Evolutionary conservation across 2,888 invertebrate genomes (phyloP), one percentile per base, ranked within the genome.

Genomic region (Cordylochernes scorpioides): DNA sequence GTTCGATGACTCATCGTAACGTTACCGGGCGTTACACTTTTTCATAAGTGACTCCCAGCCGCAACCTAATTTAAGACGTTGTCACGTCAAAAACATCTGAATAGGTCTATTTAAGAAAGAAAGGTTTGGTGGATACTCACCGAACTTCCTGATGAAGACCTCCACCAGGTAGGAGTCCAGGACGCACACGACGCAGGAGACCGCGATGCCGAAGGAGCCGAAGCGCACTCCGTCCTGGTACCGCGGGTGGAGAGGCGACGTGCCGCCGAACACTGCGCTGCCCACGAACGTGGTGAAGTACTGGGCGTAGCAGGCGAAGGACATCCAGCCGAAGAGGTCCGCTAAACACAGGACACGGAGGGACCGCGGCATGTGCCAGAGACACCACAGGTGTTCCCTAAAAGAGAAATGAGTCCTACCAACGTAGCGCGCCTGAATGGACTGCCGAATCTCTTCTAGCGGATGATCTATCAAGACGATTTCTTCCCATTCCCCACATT

Each of bases 281-380:
- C 78, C 82, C 2, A 82, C 88, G 48, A 86, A 91, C 55, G 88
- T 86, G 1, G 88, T 91, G 52, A 91, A 91, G 53, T 86, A 88
- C 5, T 88, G 58, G 0, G 86, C 86, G 50, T 88, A 91, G 52
- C 86, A 86, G 25, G 91, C 84, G 44, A 91, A 74, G 0, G 86
- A 80, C 84, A 86, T 88, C 88, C 88, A 91, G 49, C 84, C 86
- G 55, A 88, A 88, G 18, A 88, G 61, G 58, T 88, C 88, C 9
- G 88, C 88, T 36, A 84, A 50, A 47, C 88, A 88, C 8, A 88
- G 64, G 47, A 82, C 67, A 17, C 71, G 62, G 39, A 88, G 58
- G 1, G 82, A 82, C 27, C 44, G 59, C 0, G 91, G 88, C 78
- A 91, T 84, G 49, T 69, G 63, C n/a, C 88, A 55, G 32, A 88